A percentile compares a stretch with the other conserved stretches of the same genome.
These are phyloP conservation scores for Drosophila biarmipes DNA, from an alignment of 1,140 invertebrate species.

Conservation along the genomic window DNA sequence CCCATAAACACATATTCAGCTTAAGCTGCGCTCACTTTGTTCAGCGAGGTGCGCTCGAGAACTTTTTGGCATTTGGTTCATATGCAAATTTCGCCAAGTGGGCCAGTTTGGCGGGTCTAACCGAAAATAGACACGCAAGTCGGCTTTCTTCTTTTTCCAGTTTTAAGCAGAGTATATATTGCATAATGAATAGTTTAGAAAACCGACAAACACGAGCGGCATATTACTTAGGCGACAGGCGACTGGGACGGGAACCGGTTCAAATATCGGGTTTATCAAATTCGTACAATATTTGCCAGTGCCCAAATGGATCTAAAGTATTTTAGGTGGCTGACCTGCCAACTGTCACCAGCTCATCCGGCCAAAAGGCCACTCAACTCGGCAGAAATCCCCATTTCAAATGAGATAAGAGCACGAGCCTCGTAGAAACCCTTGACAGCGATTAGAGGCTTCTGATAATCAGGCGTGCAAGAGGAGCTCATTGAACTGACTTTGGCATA, in stretches of 20 bases:
- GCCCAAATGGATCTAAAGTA: constrained; percentile 34
- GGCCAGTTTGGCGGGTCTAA: constrained; percentile 33
- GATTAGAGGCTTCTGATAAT: constrained; percentile 25
- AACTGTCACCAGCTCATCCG: constrained; percentile 8
- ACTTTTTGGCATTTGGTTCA: constrained; percentile 15
- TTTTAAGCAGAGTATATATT: constrained; percentile 48
- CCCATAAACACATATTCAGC: constrained; percentile 38
- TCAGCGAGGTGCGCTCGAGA: constrained; percentile 54
- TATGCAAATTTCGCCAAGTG: constrained; percentile 10
- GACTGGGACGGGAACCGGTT: constrained; percentile 57
- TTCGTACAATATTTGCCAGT: constrained; percentile 63
- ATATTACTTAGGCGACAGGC: constrained; percentile 53
- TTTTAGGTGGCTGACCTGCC: constrained; percentile 50
- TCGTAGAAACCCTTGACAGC: constrained; percentile 43
- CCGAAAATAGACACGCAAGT: constrained; percentile 46
- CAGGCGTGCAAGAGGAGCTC: constrained; percentile 33
- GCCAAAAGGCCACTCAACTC: constrained; percentile 67
- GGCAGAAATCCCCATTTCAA: background rate
- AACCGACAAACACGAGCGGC: constrained; percentile 44
- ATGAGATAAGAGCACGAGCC: constrained; percentile 39
- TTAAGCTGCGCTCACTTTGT: constrained; percentile 33
- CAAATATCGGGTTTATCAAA: constrained; percentile 65
- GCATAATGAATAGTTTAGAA: constrained; percentile 70
- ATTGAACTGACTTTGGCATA: constrained; percentile 51
- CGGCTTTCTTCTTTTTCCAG: constrained; percentile 41